Evolutionary conservation across 2,113 vertebrate genomes (phyloP).

Genomic region (Oxyruncus cristatus): DNA sequence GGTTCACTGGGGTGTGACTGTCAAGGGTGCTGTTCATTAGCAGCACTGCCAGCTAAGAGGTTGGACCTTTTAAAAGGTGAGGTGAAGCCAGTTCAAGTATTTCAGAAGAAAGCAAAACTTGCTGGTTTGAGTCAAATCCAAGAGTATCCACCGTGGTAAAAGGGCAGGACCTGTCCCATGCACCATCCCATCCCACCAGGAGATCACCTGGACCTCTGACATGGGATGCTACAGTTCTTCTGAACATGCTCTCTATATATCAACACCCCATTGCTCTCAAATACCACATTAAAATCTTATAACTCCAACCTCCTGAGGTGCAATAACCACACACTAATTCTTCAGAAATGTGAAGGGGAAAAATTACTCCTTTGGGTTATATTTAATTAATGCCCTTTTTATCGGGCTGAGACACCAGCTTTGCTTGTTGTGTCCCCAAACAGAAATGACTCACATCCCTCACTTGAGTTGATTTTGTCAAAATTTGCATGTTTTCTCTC

Average conservation of each 20-base stretch:
- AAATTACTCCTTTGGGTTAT: too few species aligned
- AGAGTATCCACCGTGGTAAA: accelerated
- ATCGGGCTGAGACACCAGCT: background rate
- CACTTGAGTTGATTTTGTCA: background rate
- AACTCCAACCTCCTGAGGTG: background rate
- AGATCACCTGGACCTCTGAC: background rate
- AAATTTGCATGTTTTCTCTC: background rate
- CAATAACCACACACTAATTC: background rate
- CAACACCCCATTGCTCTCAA: background rate
- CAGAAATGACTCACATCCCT: background rate
- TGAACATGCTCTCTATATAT: background rate
- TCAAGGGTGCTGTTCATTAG: background rate
- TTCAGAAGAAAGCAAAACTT: background rate
- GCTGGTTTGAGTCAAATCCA: background rate
- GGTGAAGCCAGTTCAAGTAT: background rate
- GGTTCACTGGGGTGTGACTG: background rate
- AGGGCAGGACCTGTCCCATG: background rate
- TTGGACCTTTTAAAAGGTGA: background rate
- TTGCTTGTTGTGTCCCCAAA: background rate
- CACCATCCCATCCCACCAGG: background rate
- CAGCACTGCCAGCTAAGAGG: background rate
- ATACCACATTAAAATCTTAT: background rate
- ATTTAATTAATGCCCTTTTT: background rate
- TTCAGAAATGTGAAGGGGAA: background rate
- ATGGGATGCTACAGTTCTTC: background rate